Evolutionary conservation across 2,888 invertebrate species (phyloP).

Genomic region (Nectonema munidae): DNA sequence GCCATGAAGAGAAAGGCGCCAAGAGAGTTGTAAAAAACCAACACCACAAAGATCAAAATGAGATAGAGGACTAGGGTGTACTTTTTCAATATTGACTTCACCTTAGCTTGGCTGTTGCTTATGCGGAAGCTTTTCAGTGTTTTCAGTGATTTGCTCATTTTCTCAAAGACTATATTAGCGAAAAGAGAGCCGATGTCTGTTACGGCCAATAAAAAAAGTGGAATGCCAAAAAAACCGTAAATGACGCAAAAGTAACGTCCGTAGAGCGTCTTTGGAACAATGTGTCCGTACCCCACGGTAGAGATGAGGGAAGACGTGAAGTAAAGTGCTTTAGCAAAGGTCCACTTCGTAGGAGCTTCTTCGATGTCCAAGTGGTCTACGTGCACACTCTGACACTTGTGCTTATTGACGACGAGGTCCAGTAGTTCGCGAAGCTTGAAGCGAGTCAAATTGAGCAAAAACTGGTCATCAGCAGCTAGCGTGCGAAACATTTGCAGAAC

Average conservation of each 20-base stretch:
- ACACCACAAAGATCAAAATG: neutral
- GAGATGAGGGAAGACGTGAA: conserved; percentile 1
- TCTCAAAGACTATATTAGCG: neutral
- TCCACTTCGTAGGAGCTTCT: neutral
- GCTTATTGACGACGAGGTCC: too few species aligned
- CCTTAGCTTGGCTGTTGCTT: neutral
- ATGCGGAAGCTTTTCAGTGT: neutral
- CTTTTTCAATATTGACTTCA: neutral
- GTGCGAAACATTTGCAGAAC: too few species aligned
- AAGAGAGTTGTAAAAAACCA: neutral
- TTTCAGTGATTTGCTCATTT: neutral
- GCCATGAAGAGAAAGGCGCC: neutral
- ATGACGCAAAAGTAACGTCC: conserved; percentile 11
- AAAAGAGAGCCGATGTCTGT: conserved; percentile 11
- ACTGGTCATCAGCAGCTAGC: too few species aligned
- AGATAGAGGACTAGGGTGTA: neutral
- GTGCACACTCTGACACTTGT: too few species aligned
- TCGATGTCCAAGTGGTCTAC: too few species aligned
- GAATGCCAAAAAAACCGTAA: conserved; percentile 13
- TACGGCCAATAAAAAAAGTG: conserved; percentile 8
- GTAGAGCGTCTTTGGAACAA: neutral
- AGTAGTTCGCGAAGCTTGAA: too few species aligned
- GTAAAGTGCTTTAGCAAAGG: neutral
- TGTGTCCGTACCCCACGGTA: conserved; percentile 13
- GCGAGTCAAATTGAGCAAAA: too few species aligned